Evolutionary conservation across 1,140 invertebrate genomes (phyloP), one percentile per base, ranked within the genome.

Genomic region (Carposina sasakii): DNA sequence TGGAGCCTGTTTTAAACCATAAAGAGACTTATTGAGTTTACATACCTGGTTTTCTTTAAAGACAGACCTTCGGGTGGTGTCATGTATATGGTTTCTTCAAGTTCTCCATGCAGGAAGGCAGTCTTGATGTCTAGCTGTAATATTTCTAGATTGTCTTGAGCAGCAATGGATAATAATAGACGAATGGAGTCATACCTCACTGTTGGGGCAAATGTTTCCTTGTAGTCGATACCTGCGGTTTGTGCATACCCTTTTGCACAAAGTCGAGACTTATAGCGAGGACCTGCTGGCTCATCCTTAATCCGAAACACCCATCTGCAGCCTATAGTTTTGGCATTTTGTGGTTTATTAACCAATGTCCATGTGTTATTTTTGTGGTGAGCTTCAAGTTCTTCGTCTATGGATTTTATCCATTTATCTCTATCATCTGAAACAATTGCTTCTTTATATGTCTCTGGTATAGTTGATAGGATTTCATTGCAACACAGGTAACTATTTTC

Each of bases 271-370:
- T 66, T 61, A 30, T 48, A 66, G 0, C 59, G 31, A 24, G 48
- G 51, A 45, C 63, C 57, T 12, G 53, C 47, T 52, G 63, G 31
- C 39, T 61, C 33, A 36, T 45, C 48, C 52, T 77, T 79, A 16
- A 77, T 54, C 17, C 61, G 57, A 28, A 82, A 81, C 0, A 79
- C 68, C 69, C 73, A 78, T 57, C 63, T 76, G 31, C 55, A 74
- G 1, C 56, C 54, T n/a, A 78, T 74, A 0, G 60, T 2, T 52
- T 65, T 75, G 10, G 54, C 49, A 47, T 48, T 48, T 15, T n/a
- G 13, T n/a, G 50, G 56, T 33, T 67, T 60, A 50, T 61, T 49
- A 40, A 62, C 50, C 20, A 78, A 58, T 45, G 34, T 50, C 68
- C 72, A 75, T 0, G 69, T 71, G 8, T 43, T 15, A 52, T 73